A percentile compares a stretch with the other conserved stretches of the same genome.
Conservation (phyloP, 2,113 vertebrate genomes). For the Phoenicopterus ruber region DNA sequence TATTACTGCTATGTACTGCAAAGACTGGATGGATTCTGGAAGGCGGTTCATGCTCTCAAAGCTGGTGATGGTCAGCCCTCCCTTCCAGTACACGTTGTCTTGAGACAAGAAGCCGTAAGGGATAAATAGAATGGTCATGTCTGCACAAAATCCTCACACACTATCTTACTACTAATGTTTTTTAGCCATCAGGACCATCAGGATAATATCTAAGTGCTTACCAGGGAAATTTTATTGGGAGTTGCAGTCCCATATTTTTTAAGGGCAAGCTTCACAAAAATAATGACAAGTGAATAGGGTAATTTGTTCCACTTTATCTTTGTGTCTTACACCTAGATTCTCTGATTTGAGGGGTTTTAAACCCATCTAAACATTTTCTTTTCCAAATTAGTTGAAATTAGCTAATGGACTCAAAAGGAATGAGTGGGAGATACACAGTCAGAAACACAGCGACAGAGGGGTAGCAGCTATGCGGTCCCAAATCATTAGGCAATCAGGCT, state of each 20-base stretch:
- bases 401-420: not conserved
- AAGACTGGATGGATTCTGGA: not conserved
- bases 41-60: not conserved
- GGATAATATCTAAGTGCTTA: not conserved
- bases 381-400: not conserved
- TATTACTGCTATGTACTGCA: not conserved
- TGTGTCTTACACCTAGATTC: not conserved
- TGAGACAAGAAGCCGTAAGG: not conserved
- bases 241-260: not conserved
- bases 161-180: not conserved
- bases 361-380: not conserved
- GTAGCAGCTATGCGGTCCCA: not conserved
- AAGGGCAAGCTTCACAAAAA: not conserved
- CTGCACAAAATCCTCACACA: not conserved
- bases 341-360: not conserved
- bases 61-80: not conserved
- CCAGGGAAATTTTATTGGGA: not conserved
- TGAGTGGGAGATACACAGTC: not conserved
- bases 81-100: not conserved
- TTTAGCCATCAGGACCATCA: not conserved
- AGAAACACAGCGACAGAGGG: not conserved
- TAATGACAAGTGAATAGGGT: not conserved
- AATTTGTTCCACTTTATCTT: not conserved
- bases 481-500: not conserved
- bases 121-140: not conserved